Conservation (phyloP, 2,113 vertebrate genomes). For the Tragelaphus buxtoni region DNA sequence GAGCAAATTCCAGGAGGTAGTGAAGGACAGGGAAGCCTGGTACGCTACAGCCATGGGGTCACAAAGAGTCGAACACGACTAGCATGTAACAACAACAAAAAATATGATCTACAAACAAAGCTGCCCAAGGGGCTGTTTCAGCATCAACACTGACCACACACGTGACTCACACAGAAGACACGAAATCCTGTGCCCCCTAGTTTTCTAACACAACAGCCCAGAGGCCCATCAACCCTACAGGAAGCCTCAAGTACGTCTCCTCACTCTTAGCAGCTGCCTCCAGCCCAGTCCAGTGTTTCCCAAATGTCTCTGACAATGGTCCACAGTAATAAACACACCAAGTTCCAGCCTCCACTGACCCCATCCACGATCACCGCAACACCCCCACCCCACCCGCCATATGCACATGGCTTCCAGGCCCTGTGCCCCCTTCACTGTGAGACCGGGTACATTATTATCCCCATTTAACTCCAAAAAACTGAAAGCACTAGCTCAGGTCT, state of each 20-base stretch:
- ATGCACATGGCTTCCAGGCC: background rate
- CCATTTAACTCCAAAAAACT: background rate
- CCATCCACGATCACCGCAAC: rapidly evolving
- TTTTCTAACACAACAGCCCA: background rate
- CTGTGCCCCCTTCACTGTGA: rapidly evolving
- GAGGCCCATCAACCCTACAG: rapidly evolving
- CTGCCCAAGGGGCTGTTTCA: background rate
- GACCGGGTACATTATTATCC: too few relatives aligned
- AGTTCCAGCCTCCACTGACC: background rate
- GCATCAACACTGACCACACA: rapidly evolving
- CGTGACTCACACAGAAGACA: rapidly evolving
- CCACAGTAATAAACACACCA: background rate
- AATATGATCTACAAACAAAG: background rate
- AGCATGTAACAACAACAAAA: background rate
- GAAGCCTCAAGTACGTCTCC: background rate
- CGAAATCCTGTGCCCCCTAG: background rate
- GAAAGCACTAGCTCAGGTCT: background rate
- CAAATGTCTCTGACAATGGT: background rate
- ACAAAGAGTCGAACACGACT: background rate
- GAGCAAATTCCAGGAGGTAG: background rate
- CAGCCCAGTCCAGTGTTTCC: background rate
- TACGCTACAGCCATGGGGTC: background rate
- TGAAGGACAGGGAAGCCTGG: background rate
- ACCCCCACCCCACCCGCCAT: rapidly evolving
- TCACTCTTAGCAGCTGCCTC: background rate